A percentile compares a stretch with the other conserved stretches of the same genome.
Evolutionary conservation across 30 jellyfish, hydroid and myxozoan species (phyloP).

Genomic region (Cassiopea andromeda): DNA sequence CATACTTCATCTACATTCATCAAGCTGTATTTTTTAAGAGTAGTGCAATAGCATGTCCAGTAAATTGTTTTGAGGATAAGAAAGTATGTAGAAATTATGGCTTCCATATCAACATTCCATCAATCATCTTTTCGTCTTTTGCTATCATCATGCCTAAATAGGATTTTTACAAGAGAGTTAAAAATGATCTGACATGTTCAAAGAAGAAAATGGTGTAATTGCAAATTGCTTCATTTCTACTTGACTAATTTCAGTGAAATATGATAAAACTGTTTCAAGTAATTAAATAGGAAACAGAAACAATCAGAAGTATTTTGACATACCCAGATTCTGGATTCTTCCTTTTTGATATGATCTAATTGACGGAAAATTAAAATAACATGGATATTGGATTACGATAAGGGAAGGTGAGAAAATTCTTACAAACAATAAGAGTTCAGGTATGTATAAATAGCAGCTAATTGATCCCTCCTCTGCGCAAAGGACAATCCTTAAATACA

Average conservation of each 20-base stretch:
- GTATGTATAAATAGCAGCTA: no score
- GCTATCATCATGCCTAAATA: slow-evolving; percentile 45
- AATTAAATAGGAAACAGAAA: not conserved
- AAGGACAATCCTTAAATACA: no score
- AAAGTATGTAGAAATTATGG: not conserved
- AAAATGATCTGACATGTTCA: not conserved
- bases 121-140: slow-evolving; percentile 69
- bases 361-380: not conserved
- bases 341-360: slow-evolving; percentile 77
- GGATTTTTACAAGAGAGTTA: not conserved
- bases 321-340: slow-evolving; percentile 81
- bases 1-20: no score
- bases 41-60: not conserved
- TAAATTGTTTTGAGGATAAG: not conserved
- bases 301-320: not conserved
- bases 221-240: no score
- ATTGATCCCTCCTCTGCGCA: no score
- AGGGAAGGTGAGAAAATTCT: no score
- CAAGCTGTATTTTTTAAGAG: no score
- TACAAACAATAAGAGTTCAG: no score
- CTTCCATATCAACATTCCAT: not conserved
- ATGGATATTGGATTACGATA: not conserved
- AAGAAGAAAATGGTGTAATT: not conserved
- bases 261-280: no score
- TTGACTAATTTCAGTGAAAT: no score